These are phyloP conservation scores for Drosophila acutilabella DNA, from an alignment of 2,888 invertebrate species.

Conservation along the genomic window DNA sequence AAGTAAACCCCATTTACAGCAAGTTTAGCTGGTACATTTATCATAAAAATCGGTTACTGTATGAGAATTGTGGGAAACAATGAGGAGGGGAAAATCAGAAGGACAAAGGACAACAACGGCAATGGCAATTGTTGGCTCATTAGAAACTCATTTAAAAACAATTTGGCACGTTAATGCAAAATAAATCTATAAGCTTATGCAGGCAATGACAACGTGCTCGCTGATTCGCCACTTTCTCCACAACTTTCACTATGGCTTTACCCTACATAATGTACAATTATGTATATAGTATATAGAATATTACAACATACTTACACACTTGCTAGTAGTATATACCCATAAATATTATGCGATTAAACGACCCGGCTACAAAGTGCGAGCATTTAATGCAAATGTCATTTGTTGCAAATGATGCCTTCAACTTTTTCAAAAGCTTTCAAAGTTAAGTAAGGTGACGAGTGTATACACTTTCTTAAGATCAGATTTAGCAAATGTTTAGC, in stretches of 20 bases:
- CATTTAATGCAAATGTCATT: constrained; percentile 73
- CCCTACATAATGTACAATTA: constrained; percentile 15
- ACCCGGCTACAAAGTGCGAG: constrained; percentile 28
- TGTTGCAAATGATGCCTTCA: constrained; percentile 68
- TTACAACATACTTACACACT: constrained; percentile 10
- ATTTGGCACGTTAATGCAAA: constrained; percentile 81
- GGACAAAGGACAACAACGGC: constrained; percentile 42
- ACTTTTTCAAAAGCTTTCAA: constrained; percentile 23
- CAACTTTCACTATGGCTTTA: constrained; percentile 41
- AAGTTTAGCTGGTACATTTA: constrained; percentile 65
- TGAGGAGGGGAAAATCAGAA: no score
- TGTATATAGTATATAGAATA: background rate
- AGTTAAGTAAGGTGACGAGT: background rate
- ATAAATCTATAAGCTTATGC: constrained; percentile 78
- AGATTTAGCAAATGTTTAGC: no score
- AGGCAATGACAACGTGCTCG: constrained; percentile 56
- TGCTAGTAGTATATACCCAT: background rate
- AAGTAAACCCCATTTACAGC: constrained; percentile 55
- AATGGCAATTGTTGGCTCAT: constrained; percentile 78
- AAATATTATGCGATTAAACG: constrained; percentile 46
- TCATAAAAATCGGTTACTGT: constrained; percentile 55
- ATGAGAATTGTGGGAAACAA: constrained; percentile 3
- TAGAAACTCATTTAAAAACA: constrained; percentile 81
- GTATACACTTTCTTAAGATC: background rate
- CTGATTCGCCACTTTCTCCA: constrained; percentile 16